Conservation (phyloP, 2,797 vertebrate species). For the Diceros bicornis region DNA sequence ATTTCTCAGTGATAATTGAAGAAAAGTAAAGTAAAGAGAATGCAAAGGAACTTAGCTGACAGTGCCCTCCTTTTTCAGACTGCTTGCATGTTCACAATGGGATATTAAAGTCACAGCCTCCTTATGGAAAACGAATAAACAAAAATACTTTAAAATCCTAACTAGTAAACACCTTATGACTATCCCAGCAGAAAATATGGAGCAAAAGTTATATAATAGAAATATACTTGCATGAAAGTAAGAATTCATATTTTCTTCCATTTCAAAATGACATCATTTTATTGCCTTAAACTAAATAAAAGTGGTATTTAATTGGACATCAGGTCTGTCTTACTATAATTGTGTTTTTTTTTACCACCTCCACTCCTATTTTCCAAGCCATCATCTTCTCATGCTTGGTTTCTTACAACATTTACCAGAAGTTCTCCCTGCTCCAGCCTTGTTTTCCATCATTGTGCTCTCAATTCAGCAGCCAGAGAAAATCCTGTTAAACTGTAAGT, state of each 20-base stretch:
- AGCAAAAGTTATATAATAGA: not conserved
- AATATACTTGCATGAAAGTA: not conserved
- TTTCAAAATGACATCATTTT: conserved; percentile 24
- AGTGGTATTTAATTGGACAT: not conserved
- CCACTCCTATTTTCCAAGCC: not conserved
- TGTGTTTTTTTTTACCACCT: not conserved
- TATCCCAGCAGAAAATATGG: not conserved
- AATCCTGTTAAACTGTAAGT: not conserved
- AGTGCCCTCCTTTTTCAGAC: not conserved
- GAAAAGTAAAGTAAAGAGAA: conserved; percentile 40
- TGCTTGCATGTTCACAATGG: not conserved
- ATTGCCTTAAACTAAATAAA: not conserved
- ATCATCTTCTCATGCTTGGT: not conserved
- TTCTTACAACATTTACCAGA: not conserved
- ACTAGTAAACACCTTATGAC: not conserved
- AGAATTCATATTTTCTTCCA: not conserved
- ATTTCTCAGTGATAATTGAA: conserved; percentile 61
- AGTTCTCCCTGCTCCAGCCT: not conserved
- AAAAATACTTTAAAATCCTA: conserved; percentile 40
- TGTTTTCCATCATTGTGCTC: not conserved
- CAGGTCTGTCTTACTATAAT: not conserved
- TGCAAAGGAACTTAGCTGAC: not conserved
- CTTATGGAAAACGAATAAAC: conserved; percentile 34
- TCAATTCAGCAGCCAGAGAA: conserved; percentile 11
- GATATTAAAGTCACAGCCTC: not conserved